Conservation (phyloP, 2,797 vertebrate species). For the Loris lydekkerianus region DNA sequence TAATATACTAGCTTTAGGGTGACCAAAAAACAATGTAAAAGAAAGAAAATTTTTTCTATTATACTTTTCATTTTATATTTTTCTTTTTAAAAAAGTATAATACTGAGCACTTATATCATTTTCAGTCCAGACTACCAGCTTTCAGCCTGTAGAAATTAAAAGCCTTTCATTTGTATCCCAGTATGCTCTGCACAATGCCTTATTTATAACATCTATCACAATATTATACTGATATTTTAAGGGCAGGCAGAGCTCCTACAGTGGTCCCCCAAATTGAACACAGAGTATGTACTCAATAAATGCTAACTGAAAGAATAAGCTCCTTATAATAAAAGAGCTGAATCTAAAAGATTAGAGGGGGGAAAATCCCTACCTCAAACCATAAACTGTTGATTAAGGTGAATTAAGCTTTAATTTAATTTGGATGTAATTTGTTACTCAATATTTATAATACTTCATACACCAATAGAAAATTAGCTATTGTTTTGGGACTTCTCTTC, state of each 20-base stretch:
- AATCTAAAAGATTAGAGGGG: background rate
- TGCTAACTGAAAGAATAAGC: constrained; percentile 18
- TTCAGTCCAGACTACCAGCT: background rate
- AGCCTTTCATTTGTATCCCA: background rate
- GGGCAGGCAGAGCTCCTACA: constrained; percentile 19
- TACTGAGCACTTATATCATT: background rate
- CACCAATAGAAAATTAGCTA: background rate
- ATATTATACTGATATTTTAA: background rate
- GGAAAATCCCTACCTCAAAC: background rate
- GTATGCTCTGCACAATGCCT: background rate
- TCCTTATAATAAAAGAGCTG: constrained; percentile 18
- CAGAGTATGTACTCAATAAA: constrained; percentile 44
- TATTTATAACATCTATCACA: background rate
- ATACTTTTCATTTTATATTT: background rate
- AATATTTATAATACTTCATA: background rate
- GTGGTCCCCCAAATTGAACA: background rate
- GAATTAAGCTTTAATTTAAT: constrained; percentile 48
- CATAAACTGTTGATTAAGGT: background rate
- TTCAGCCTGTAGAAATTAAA: background rate
- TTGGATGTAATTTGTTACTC: constrained; percentile 22
- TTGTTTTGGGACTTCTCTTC: background rate
- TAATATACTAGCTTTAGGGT: background rate
- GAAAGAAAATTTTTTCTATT: constrained; percentile 2
- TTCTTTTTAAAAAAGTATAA: background rate
- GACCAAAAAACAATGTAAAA: constrained; percentile 44